Conservation (phyloP, 2,113 vertebrate genomes). For the Melospiza georgiana region DNA sequence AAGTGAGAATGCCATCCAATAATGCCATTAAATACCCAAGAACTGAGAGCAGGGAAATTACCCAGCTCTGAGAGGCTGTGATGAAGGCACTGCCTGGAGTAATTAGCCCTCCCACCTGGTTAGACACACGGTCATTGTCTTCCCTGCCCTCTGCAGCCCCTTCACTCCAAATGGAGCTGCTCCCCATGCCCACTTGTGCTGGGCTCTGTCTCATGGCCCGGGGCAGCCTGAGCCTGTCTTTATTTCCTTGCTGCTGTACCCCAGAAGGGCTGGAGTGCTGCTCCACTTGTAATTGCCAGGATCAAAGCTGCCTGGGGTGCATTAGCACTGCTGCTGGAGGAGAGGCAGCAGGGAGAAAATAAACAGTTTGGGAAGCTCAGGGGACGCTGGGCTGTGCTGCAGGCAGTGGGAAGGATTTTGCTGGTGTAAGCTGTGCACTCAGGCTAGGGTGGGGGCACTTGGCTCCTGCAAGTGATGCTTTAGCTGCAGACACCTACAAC, state of each 20-base stretch:
- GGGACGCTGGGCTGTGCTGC: background rate
- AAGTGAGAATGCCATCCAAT: background rate
- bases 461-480: background rate
- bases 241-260: conserved; percentile 11
- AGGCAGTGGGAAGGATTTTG: conserved; percentile 39
- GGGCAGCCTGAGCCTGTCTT: conserved; percentile 29
- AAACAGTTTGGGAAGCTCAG: conserved; percentile 48
- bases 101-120: conserved; percentile 57
- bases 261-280: conserved; percentile 56
- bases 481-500: background rate
- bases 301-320: conserved; percentile 63
- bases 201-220: background rate
- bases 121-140: background rate
- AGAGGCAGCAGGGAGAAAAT: conserved; percentile 48
- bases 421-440: conserved; percentile 23
- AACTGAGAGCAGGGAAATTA: conserved; percentile 22
- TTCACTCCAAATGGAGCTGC: conserved; percentile 27
- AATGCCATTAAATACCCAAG: conserved; percentile 6
- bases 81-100: conserved; percentile 36
- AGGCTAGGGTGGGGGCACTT: conserved; percentile 8
- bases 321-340: conserved; percentile 48
- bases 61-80: conserved; percentile 47
- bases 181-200: conserved; percentile 25
- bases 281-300: conserved; percentile 59
- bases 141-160: conserved; percentile 32